Conservation (phyloP, 2,113 vertebrate genomes). For the Stomatorhinus ivindoensis region DNA sequence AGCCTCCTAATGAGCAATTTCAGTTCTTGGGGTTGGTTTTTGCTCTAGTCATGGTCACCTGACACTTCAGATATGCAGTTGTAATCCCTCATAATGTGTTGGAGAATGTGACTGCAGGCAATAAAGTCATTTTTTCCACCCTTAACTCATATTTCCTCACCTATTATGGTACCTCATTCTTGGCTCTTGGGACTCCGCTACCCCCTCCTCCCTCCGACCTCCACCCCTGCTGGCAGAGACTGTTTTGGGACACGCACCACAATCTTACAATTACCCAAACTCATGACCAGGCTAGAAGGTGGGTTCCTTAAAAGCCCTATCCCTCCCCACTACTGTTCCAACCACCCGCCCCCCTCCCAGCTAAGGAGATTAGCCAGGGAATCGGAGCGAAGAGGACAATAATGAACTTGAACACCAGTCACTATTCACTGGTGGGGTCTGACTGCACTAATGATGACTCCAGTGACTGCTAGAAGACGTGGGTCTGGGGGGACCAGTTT, state of each 20-base stretch:
- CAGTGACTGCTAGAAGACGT: neutral
- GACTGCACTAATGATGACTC: conserved; percentile 24
- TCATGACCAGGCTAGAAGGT: neutral
- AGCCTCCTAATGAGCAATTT: neutral
- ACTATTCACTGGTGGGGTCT: conserved; percentile 17
- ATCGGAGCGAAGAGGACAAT: conserved; percentile 36
- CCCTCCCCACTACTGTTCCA: neutral
- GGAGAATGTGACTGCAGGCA: neutral
- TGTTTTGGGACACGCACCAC: neutral
- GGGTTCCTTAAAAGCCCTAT: neutral
- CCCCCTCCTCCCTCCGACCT: neutral
- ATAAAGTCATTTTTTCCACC: conserved; percentile 5
- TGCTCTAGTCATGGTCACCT: neutral
- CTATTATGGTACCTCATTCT: neutral
- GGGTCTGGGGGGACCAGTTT: neutral
- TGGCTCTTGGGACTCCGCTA: neutral
- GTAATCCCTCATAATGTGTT: neutral
- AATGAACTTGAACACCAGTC: conserved; percentile 28
- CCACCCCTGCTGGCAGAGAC: neutral
- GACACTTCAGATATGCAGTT: neutral
- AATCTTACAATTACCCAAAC: neutral
- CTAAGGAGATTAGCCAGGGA: conserved; percentile 30
- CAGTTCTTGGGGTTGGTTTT: neutral
- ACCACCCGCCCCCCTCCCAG: neutral
- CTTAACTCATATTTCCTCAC: neutral